Evolutionary conservation across 2,113 vertebrate genomes (phyloP).

Genomic region (Fregata magnificens): DNA sequence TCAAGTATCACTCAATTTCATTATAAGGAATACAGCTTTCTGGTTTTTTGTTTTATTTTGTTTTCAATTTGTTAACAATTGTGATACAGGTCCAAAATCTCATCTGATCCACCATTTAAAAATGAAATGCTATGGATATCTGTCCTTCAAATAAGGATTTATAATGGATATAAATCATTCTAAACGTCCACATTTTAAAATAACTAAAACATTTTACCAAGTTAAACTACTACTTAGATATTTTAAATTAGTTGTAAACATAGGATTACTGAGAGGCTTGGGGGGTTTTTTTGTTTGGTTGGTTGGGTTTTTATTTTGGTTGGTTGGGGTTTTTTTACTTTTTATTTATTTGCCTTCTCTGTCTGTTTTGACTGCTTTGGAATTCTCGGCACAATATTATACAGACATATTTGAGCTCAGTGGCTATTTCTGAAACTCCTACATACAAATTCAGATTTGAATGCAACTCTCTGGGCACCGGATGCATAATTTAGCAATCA

Average conservation of each 20-base stretch:
- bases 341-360: neutral
- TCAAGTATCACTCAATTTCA: neutral
- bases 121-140: neutral
- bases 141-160: neutral
- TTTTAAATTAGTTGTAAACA: neutral
- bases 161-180: neutral
- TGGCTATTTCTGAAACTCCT: neutral
- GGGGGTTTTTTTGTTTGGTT: fast-evolving
- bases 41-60: fast-evolving
- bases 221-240: neutral
- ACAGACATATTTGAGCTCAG: neutral
- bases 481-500: constrained; percentile 12
- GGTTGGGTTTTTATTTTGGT: neutral
- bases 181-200: neutral
- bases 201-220: neutral
- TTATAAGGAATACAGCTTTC: neutral
- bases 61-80: neutral
- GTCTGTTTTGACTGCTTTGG: neutral
- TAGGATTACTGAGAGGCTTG: neutral
- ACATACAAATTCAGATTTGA: neutral
- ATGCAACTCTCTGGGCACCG: neutral
- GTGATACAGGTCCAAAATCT: neutral
- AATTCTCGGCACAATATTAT: neutral
- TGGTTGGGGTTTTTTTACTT: fast-evolving
- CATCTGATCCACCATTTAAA: neutral